Evolutionary conservation across 2,113 vertebrate species (phyloP).

Genomic region (Nipponia nippon): DNA sequence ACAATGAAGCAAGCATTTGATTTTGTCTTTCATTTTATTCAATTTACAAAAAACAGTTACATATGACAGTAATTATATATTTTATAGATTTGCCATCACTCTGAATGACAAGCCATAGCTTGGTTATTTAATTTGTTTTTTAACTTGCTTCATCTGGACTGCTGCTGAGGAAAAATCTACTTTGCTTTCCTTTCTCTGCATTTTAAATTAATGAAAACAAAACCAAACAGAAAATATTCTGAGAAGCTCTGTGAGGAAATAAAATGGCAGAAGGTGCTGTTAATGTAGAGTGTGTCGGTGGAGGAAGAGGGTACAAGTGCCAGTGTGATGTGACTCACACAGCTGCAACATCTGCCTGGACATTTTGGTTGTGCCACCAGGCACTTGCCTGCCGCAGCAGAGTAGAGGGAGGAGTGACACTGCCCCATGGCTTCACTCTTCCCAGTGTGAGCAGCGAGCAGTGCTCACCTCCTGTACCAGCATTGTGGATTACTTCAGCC

Average conservation of each 20-base stretch:
- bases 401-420: no score
- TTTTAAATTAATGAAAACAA: not conserved
- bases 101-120: not conserved
- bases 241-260: not conserved
- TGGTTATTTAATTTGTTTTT: not conserved
- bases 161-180: not conserved
- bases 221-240: not conserved
- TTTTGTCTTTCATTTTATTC: constrained; percentile 2
- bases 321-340: not conserved
- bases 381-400: not conserved
- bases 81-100: not conserved
- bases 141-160: not conserved
- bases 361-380: not conserved
- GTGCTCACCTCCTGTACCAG: not conserved
- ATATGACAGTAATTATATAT: not conserved
- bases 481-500: not conserved
- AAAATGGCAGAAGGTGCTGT: not conserved
- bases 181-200: not conserved
- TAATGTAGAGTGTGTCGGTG: not conserved
- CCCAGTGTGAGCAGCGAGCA: not conserved
- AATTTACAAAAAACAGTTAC: not conserved
- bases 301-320: not conserved
- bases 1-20: not conserved
- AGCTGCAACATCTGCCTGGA: not conserved
- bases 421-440: not conserved